Conservation (phyloP, 2,888 invertebrate genomes). For the Brachypalpus laphriformis region DNA sequence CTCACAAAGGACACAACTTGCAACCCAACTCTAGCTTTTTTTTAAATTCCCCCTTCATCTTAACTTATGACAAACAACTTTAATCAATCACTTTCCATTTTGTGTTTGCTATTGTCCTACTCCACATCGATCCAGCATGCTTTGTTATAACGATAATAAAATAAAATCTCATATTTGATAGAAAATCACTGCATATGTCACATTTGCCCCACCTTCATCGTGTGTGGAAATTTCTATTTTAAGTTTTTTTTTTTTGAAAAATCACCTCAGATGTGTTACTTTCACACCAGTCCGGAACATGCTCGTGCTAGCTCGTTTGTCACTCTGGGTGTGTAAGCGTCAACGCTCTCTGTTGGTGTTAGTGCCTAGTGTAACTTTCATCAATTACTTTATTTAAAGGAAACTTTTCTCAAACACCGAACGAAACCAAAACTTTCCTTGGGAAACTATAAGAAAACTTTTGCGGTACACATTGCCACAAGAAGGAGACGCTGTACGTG, state of each 20-base stretch:
- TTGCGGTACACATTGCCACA: neutral
- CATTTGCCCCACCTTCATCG: neutral
- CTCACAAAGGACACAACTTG: too few species aligned
- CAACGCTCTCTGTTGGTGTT: neutral
- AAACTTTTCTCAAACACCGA: slow-evolving; percentile 1
- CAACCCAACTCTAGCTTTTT: neutral
- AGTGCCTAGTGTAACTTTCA: neutral
- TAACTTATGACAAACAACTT: slow-evolving; percentile 7
- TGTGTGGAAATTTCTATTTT: neutral
- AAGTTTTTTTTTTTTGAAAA: slow-evolving; percentile 16
- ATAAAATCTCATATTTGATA: slow-evolving; percentile 25
- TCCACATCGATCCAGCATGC: neutral
- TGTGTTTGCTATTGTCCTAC: neutral
- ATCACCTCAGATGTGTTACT: slow-evolving; percentile 17
- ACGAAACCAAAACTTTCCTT: neutral
- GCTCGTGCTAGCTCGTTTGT: slow-evolving; percentile 1
- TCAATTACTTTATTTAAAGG: neutral
- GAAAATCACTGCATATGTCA: slow-evolving; percentile 24
- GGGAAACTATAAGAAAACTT: neutral
- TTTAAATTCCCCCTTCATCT: neutral
- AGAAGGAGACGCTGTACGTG: neutral
- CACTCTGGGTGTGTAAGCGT: slow-evolving; percentile 12
- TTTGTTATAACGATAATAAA: slow-evolving; percentile 27
- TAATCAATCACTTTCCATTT: slow-evolving; percentile 30
- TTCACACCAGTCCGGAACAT: neutral